phyloP scores from a whole-genome alignment of 2,113 vertebrate species.

The Chloroceryle aenea region DNA sequence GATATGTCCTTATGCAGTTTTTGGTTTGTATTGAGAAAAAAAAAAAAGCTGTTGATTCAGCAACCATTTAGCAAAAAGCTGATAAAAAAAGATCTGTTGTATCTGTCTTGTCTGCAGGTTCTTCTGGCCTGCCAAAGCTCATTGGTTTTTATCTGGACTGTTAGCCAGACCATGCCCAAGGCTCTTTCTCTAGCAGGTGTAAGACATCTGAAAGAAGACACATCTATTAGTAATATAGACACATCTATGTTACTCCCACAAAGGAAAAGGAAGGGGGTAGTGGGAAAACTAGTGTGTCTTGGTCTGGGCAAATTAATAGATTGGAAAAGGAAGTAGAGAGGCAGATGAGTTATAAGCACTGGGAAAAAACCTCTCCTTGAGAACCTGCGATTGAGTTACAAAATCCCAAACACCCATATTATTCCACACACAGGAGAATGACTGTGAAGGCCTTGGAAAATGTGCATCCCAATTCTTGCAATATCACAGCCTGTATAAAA shows the following conservation, averaged over 20 bases:
- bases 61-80: not conserved
- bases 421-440: not conserved
- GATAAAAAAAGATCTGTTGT: not conserved
- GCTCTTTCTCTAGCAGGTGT: not conserved
- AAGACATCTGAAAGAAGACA: not conserved
- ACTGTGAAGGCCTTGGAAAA: not conserved
- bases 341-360: not conserved
- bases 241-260: no score
- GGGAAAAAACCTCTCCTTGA: not conserved
- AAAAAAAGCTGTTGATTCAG: rapidly evolving
- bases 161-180: not conserved
- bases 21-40: not conserved
- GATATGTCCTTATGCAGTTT: not conserved
- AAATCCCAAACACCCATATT: not conserved
- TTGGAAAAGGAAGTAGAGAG: not conserved
- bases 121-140: not conserved
- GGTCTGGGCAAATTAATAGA: not conserved
- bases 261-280: not conserved
- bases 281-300: not conserved
- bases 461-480: not conserved
- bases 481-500: not conserved
- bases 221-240: not conserved
- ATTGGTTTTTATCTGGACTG: not conserved
- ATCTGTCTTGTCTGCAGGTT: not conserved
- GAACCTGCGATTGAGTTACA: rapidly evolving